These are phyloP conservation scores for Drosophila leontia DNA, from an alignment of 1,140 invertebrate genomes.

Conservation along the genomic window DNA sequence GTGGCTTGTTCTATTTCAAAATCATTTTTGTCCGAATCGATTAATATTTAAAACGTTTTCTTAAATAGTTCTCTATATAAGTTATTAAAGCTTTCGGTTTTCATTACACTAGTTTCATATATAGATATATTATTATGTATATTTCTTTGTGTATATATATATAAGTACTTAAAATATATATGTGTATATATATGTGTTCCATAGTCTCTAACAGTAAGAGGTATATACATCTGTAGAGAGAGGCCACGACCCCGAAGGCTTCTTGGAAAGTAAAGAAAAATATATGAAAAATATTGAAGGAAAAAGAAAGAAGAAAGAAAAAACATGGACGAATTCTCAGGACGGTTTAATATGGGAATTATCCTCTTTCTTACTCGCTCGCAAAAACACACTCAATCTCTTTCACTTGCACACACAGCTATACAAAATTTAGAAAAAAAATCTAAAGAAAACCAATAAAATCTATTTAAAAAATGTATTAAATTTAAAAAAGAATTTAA, in stretches of 20 bases:
- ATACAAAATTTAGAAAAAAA: neutral
- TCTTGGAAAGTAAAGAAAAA: neutral
- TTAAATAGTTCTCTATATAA: conserved; percentile 82
- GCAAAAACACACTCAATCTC: neutral
- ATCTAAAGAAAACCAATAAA: neutral
- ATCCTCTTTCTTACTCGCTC: conserved; percentile 12
- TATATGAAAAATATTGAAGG: neutral
- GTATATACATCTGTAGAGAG: conserved; percentile 68
- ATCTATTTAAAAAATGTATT: no score
- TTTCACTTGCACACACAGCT: conserved; percentile 1
- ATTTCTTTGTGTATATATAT: conserved; percentile 56
- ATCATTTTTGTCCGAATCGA: conserved; percentile 53
- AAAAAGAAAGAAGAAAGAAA: neutral
- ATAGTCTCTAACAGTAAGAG: conserved; percentile 74
- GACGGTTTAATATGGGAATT: conserved; percentile 75
- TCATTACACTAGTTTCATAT: conserved; percentile 79
- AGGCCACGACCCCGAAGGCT: conserved; percentile 1
- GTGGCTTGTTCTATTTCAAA: conserved; percentile 34
- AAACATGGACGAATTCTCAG: conserved; percentile 75
- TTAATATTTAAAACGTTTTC: conserved; percentile 78
- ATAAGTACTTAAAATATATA: conserved; percentile 57
- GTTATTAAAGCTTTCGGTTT: conserved; percentile 85
- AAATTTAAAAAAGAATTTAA: no score
- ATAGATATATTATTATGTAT: conserved; percentile 58
- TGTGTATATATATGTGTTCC: conserved; percentile 54